phyloP scores from a whole-genome alignment of 2,797 vertebrate species.

The Enteromius trimaculatus region DNA sequence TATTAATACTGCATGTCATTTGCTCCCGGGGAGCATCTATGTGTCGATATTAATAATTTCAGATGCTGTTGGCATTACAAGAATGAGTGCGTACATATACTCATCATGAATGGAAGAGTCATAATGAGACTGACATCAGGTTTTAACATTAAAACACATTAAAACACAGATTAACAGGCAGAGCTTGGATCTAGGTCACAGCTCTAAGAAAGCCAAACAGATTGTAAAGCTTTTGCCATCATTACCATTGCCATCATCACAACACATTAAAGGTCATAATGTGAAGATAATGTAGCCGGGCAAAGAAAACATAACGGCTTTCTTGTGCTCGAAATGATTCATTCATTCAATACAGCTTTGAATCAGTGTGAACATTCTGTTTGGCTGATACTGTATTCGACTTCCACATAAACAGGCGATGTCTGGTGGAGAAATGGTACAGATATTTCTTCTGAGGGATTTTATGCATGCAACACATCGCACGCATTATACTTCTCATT shows the following conservation, averaged over 20 bases:
- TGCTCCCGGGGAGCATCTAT: background rate
- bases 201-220: background rate
- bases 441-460: background rate
- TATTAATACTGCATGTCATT: background rate
- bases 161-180: background rate
- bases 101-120: background rate
- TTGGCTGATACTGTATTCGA: background rate
- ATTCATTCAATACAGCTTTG: background rate
- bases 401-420: background rate
- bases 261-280: conserved; percentile 23
- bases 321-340: background rate
- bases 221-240: background rate
- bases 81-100: background rate
- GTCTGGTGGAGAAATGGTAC: background rate
- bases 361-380: background rate
- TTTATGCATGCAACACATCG: background rate
- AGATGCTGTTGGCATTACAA: background rate
- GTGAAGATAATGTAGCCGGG: conserved; percentile 1
- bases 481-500: background rate
- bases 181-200: background rate
- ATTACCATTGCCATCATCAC: background rate
- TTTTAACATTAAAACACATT: conserved; percentile 25
- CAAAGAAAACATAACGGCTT: background rate
- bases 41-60: background rate
- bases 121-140: background rate